Conservation (phyloP, 1,140 invertebrate genomes). For the Homalodisca vitripennis region DNA sequence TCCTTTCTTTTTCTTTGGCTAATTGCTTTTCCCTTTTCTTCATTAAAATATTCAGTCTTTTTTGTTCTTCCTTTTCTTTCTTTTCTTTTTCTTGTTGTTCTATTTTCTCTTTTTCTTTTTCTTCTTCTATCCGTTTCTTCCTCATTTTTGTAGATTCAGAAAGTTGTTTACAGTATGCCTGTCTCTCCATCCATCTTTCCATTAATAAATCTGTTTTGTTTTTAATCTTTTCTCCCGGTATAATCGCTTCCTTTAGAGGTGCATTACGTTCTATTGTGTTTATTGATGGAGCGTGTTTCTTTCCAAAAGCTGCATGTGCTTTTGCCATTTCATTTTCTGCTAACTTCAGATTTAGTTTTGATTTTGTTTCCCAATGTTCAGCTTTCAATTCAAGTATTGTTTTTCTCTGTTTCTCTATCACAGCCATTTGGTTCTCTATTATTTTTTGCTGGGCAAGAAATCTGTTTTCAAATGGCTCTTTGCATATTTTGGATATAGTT, state of each 20-base stretch:
- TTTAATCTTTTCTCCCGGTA: background rate
- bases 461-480: background rate
- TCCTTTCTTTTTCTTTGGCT: slow-evolving; percentile 8
- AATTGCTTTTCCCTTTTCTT: background rate
- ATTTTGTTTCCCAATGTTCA: background rate
- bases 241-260: background rate
- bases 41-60: background rate
- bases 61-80: slow-evolving; percentile 1
- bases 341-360: background rate
- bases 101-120: background rate
- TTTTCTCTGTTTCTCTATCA: slow-evolving; percentile 10
- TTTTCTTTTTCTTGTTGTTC: slow-evolving; percentile 7
- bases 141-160: slow-evolving; percentile 5
- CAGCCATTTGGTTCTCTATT: background rate
- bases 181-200: background rate
- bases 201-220: background rate
- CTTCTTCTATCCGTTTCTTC: background rate
- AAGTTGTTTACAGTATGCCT: background rate
- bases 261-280: background rate
- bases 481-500: no score
- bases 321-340: background rate
- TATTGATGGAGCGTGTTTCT: background rate
- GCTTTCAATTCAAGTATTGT: slow-evolving; percentile 9
- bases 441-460: slow-evolving; percentile 15
- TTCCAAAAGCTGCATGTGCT: background rate